Percentiles rank a stretch among this genome's conserved stretches.
These are phyloP conservation scores for Apamea crenata DNA, from an alignment of 2,888 invertebrate genomes.

Conservation along the genomic window DNA sequence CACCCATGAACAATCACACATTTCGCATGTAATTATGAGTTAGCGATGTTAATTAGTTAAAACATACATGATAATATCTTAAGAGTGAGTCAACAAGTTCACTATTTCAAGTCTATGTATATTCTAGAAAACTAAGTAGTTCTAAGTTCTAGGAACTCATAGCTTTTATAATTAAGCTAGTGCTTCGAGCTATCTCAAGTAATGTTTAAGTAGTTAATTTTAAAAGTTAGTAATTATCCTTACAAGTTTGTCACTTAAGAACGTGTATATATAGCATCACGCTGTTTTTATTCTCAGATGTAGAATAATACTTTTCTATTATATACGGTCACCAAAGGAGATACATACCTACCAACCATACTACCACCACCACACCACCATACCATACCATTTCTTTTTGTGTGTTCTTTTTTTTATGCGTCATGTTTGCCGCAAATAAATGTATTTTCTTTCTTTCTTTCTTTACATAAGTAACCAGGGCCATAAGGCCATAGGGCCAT, in stretches of 20 bases:
- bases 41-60: background rate
- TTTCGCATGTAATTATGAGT: constrained; percentile 2
- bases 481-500: too few species aligned
- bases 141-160: background rate
- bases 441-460: too few species aligned
- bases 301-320: too few species aligned
- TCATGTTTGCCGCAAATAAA: too few species aligned
- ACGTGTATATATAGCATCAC: background rate
- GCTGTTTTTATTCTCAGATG: background rate
- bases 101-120: background rate
- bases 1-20: background rate
- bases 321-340: too few species aligned
- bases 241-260: background rate
- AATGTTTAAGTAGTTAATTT: background rate
- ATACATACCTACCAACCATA: too few species aligned
- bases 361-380: too few species aligned
- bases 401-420: too few species aligned
- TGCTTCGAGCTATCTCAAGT: background rate
- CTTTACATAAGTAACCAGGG: too few species aligned
- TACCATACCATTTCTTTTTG: too few species aligned
- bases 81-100: background rate
- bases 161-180: constrained; percentile 8
- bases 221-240: too few species aligned
- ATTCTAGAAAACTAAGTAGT: background rate
- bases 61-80: background rate